Base-by-base conservation (phyloP, 2,888 invertebrate species). In the Stictocephala bisonia region DNA sequence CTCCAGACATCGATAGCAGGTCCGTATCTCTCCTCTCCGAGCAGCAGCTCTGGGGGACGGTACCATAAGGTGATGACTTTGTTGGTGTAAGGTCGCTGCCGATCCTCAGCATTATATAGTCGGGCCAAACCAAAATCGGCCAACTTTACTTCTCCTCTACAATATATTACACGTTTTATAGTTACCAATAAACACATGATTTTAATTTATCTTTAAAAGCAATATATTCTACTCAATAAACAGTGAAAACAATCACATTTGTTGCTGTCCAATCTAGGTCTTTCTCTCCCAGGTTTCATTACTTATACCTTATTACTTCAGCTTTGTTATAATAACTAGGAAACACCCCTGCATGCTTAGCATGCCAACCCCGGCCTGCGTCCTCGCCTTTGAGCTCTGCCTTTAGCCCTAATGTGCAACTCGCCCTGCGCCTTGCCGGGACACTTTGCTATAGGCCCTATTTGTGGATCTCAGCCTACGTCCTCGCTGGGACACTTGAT, bases 11-110 rank as follows among this genome's bases (percentile, higher is more conserved):
- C 99, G 75, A 99, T 96, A 0, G 97, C 93, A 0, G 99, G 96
- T 0, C 98, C 98, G 84, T 99, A 99, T 75, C 92, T 89, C 86
- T 99, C 99, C 86, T 99, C 98, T 2, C 99, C 99, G 31, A 99
- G 87, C 76, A 99, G 86, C 75, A 99, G 86, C 84, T 99, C 99
- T 0, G 99, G 99, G 31, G 99, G 99, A 9, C 99, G 89, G 86
- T 99, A 99, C 99, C 99, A 99, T 76, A 99, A 86, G 4, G 99
- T 99, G 81, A 99, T 99, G 53, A 99, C 94, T 85, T 99, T 98
- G 86, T 99, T 99, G 31, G 99, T 99, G 85, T 99, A 99, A 0
- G 97, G 96, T 74, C 99, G 89, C 81, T 94, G 92, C 71, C 95
- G 90, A 84, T 99, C 97, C 81, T 97, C 97, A 0, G 97, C 95